Base-by-base conservation (phyloP, 2,113 vertebrate species). In the Clarias magur region DNA sequence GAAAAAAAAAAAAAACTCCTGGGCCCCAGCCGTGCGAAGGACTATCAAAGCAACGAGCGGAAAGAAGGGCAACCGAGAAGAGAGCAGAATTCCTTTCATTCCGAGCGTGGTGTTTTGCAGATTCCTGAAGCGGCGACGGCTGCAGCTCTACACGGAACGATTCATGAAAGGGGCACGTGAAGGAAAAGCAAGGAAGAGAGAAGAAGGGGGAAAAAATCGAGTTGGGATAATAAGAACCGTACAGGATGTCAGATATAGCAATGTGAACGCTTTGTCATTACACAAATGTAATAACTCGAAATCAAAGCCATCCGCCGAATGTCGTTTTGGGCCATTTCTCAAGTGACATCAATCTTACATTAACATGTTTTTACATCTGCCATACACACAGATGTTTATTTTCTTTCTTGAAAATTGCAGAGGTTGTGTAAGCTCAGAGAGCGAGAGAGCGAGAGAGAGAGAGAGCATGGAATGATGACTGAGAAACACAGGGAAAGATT, bases 51-150 rank as follows among this genome's bases (percentile, higher is more conserved):
- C 88, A 90, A 92, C 94, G 90, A 88, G 89, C 90, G 88, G 90
- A 90, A 80, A 83, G 84, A 62, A 73, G 63, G 67, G 68, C 65
- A 67, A 85, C 76, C 42, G 80, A 85, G 87, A 88, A 92, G 92
- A 93, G 91, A 89, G 62, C 89, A 88, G 94, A 94, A 95, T 95
- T 95, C 95, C 93, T 94, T 87, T 95, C 94, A 95, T 96, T 95
- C 94, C 93, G 93, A 57, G 84, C 90, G 56, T 91, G 92, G 94
- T 95, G 94, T 94, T 95, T 95, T 95, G 93, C 93, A 94, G 92
- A 94, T 94, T 94, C 93, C 92, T 94, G 91, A 93, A 93, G 90
- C 89, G 89, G 91, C 92, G 88, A 92, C 92, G 90, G 59, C 34
- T 53, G 5, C 90, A 89, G 92, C 79, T 88, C 89, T 89, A 91